Percentiles rank a stretch among this genome's conserved stretches.
Evolutionary conservation across 2,113 vertebrate species (phyloP).

Genomic region (Cairina moschata): DNA sequence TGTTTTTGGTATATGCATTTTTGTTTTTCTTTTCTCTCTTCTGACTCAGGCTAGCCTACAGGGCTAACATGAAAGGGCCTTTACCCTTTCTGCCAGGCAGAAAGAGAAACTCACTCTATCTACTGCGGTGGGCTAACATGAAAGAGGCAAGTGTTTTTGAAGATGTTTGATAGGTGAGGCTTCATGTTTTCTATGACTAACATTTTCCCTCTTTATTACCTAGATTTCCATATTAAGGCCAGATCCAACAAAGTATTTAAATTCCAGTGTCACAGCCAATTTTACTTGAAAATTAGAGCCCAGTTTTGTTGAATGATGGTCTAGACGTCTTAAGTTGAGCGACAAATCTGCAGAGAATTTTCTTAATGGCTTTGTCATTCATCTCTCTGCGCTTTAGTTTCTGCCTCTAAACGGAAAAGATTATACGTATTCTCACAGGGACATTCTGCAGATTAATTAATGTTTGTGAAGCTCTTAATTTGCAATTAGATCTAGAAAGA

Average conservation of each 20-base stretch:
- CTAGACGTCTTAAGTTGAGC: background rate
- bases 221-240: background rate
- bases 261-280: background rate
- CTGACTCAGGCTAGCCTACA: background rate
- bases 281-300: background rate
- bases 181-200: background rate
- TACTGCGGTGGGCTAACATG: rapidly evolving
- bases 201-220: background rate
- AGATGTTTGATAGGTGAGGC: rapidly evolving
- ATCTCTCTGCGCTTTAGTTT: background rate
- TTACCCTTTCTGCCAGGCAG: background rate
- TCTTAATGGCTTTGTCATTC: background rate
- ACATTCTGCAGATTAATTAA: background rate
- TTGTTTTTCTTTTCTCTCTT: background rate
- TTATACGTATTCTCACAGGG: background rate
- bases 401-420: background rate
- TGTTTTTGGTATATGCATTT: background rate
- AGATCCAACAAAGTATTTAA: background rate
- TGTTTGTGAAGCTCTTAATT: constrained; percentile 1
- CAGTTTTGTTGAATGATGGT: background rate
- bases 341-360: background rate
- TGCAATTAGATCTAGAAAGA: background rate
- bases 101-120: background rate
- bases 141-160: background rate
- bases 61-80: background rate